Percentiles rank a stretch among this genome's conserved stretches.
Evolutionary conservation across 2,888 invertebrate genomes (phyloP).

Genomic region (Amiota communis): DNA sequence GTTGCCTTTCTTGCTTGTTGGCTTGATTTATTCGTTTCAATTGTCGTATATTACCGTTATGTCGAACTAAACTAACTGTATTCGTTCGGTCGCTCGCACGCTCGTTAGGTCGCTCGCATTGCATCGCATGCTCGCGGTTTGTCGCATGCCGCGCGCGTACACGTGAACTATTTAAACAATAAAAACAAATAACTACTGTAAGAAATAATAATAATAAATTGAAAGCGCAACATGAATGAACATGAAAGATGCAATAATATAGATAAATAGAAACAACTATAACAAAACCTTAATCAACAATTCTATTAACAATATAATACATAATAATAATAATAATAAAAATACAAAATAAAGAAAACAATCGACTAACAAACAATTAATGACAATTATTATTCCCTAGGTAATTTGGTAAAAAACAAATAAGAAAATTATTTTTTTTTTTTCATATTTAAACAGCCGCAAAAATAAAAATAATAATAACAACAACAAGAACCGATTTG

Average conservation of each 20-base stretch:
- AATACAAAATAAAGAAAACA: not conserved
- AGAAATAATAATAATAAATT: not conserved
- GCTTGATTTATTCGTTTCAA: not conserved
- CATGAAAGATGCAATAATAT: conserved; percentile 37
- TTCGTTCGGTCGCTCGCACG: not conserved
- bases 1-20: not conserved
- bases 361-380: not conserved
- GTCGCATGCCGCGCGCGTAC: conserved; percentile 45
- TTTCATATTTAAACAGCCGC: conserved; percentile 39
- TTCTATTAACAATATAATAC: conserved; percentile 31
- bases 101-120: not conserved
- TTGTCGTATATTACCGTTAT: not conserved
- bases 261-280: conserved; percentile 32
- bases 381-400: not conserved
- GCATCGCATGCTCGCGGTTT: not conserved
- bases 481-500: conserved; percentile 5
- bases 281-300: conserved; percentile 6
- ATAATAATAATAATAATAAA: conserved; percentile 15
- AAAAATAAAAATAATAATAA: conserved; percentile 29
- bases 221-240: conserved; percentile 7
- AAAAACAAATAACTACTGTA: not conserved
- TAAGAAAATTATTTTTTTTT: too few species aligned
- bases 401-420: too few species aligned
- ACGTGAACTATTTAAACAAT: conserved; percentile 34
- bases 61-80: not conserved